A percentile compares a stretch with the other conserved stretches of the same genome.
These are phyloP conservation scores for Cydia pomonella DNA, from an alignment of 1,140 invertebrate species.

Conservation along the genomic window DNA sequence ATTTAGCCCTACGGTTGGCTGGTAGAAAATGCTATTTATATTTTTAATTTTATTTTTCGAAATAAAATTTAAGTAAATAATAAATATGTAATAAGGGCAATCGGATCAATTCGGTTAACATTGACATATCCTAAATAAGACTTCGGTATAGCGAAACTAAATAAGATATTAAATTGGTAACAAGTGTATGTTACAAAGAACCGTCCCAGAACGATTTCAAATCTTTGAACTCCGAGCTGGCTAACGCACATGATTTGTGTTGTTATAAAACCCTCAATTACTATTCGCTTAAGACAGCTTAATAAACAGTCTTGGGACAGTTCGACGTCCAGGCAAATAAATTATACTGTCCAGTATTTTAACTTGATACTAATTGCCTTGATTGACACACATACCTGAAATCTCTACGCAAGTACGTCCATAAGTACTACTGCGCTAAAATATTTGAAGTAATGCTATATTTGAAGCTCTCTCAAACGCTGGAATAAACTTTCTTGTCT, in stretches of 20 bases:
- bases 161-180: neutral
- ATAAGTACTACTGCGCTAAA: neutral
- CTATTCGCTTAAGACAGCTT: constrained; percentile 29
- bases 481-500: too few species aligned
- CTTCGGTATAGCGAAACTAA: too few species aligned
- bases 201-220: neutral
- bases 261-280: constrained; percentile 32
- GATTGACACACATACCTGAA: neutral
- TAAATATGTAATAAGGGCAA: too few species aligned
- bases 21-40: too few species aligned
- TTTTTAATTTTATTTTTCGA: too few species aligned
- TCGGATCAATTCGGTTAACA: too few species aligned
- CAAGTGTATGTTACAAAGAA: neutral
- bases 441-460: too few species aligned
- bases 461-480: too few species aligned
- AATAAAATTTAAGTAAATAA: too few species aligned
- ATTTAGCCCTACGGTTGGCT: too few species aligned
- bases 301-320: constrained; percentile 24
- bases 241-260: constrained; percentile 13
- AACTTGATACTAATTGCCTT: neutral
- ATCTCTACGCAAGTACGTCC: too few species aligned
- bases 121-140: too few species aligned
- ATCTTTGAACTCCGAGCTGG: neutral
- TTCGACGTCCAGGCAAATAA: neutral
- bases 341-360: neutral